phyloP scores from a whole-genome alignment of 2,888 invertebrate species.

The Argynnis bischoffii region DNA sequence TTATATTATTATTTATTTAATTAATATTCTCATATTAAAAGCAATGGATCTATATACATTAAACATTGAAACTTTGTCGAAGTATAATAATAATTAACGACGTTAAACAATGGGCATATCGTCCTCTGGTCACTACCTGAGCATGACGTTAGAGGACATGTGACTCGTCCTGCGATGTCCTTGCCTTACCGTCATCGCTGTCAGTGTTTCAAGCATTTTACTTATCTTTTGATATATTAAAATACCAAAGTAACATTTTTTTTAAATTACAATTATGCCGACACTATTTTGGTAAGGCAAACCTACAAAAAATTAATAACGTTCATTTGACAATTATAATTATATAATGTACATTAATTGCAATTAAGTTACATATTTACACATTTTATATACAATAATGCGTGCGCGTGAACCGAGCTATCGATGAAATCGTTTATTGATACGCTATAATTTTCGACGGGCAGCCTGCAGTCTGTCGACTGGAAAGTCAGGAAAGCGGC shows the following conservation, averaged over 20 bases:
- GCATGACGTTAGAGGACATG: slow-evolving; percentile 75
- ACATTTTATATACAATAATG: slow-evolving; percentile 7
- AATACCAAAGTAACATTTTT: slow-evolving; percentile 6
- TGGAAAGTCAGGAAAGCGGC: slow-evolving; percentile 76
- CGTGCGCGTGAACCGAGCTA: slow-evolving; percentile 20
- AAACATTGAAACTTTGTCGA: slow-evolving; percentile 65
- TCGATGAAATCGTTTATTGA: slow-evolving; percentile 32
- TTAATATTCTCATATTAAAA: slow-evolving; percentile 49
- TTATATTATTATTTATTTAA: slow-evolving; percentile 36
- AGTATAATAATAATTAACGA: slow-evolving; percentile 80
- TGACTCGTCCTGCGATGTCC: slow-evolving; percentile 74
- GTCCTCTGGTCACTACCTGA: slow-evolving; percentile 79
- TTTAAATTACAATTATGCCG: slow-evolving; percentile 2
- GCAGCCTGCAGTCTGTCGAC: slow-evolving; percentile 49
- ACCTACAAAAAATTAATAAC: no score
- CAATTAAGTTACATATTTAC: neutral
- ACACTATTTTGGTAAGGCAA: neutral
- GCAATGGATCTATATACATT: slow-evolving; percentile 43
- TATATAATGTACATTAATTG: neutral
- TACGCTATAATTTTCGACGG: slow-evolving; percentile 42
- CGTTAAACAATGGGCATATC: slow-evolving; percentile 80
- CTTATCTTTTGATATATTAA: slow-evolving; percentile 41
- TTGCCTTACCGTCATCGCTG: slow-evolving; percentile 58
- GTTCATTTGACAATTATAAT: neutral
- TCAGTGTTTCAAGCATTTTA: slow-evolving; percentile 53